Conservation (phyloP, 2,797 vertebrate genomes). For the Myotis findleyi region DNA sequence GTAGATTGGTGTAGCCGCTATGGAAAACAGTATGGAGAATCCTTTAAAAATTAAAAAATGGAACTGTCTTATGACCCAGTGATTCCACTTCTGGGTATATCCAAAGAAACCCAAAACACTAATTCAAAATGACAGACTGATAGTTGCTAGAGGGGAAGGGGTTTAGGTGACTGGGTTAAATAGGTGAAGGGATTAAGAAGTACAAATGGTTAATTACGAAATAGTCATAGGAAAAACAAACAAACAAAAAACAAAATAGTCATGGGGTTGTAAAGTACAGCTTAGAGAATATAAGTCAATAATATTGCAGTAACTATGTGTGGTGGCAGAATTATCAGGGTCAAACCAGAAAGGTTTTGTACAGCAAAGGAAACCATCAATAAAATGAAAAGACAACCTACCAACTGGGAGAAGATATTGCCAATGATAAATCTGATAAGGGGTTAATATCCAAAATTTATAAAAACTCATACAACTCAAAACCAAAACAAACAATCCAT, state of each 20-base stretch:
- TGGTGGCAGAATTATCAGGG: neutral
- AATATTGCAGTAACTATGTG: neutral
- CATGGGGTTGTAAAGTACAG: neutral
- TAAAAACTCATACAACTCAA: neutral
- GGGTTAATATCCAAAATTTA: neutral
- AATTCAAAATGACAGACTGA: neutral
- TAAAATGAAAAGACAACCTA: neutral
- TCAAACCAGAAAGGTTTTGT: neutral
- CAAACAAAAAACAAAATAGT: neutral
- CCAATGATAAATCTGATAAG: neutral
- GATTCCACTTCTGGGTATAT: neutral
- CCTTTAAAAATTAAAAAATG: neutral
- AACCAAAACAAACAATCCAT: neutral
- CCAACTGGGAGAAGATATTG: neutral
- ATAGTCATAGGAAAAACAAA: too few species aligned
- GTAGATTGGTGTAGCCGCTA: neutral
- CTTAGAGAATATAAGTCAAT: neutral
- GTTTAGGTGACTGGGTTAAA: neutral
- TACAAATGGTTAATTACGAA: neutral
- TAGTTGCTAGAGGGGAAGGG: neutral
- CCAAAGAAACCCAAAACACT: neutral
- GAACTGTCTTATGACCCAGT: neutral
- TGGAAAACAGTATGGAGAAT: neutral
- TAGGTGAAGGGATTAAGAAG: neutral
- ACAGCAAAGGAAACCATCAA: neutral